These are phyloP conservation scores for Neogale vison DNA, from an alignment of 2,113 vertebrate genomes.

Conservation along the genomic window DNA sequence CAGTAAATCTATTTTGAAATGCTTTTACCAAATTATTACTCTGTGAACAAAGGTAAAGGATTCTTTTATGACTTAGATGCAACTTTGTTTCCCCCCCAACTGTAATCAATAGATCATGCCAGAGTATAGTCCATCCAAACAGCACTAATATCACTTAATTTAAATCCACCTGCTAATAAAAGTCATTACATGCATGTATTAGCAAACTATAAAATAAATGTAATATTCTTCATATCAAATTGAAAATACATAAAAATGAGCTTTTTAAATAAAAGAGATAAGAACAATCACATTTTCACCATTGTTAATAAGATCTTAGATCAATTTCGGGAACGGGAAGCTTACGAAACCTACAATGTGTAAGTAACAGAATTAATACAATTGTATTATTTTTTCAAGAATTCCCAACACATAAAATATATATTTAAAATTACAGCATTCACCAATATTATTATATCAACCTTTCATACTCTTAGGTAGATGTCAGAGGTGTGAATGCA, in stretches of 20 bases:
- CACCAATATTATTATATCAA: neutral
- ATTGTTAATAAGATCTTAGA: neutral
- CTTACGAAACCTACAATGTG: neutral
- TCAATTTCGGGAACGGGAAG: neutral
- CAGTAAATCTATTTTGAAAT: conserved; percentile 58
- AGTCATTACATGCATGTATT: neutral
- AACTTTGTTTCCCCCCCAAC: neutral
- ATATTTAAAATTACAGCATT: neutral
- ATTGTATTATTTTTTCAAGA: neutral
- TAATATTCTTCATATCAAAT: neutral
- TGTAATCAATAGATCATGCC: conserved; percentile 8
- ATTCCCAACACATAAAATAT: neutral
- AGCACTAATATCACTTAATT: neutral
- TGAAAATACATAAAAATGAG: neutral
- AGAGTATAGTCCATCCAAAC: neutral
- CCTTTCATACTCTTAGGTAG: neutral
- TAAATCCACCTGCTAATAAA: neutral
- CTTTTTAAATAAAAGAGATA: conserved; percentile 6
- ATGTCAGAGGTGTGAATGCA: neutral
- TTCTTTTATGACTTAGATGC: neutral
- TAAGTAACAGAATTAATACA: neutral
- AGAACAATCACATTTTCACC: neutral
- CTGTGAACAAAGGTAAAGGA: neutral
- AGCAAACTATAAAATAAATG: conserved; percentile 1
- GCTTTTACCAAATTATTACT: conserved; percentile 62